phyloP scores from a whole-genome alignment of 2,113 vertebrate genomes.

The Bos indicus region DNA sequence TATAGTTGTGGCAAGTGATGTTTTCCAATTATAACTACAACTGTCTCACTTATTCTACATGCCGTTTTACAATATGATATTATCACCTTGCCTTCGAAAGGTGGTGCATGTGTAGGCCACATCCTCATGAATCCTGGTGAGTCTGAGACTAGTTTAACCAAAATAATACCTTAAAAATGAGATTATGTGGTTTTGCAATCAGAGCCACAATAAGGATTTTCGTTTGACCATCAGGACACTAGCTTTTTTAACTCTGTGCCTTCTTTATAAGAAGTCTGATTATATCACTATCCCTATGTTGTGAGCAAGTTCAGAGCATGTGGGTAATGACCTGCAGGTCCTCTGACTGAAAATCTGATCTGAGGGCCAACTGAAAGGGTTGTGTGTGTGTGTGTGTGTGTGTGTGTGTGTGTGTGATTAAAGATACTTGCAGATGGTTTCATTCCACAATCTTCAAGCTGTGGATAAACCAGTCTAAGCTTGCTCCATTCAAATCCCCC shows the following conservation, averaged over 20 bases:
- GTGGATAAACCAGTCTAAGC: background rate
- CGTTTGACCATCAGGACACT: background rate
- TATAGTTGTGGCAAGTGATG: background rate
- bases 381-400: background rate
- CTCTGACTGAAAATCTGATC: background rate
- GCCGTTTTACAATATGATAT: background rate
- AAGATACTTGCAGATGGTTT: background rate
- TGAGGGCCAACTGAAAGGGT: background rate
- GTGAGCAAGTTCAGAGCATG: background rate
- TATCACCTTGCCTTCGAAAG: background rate
- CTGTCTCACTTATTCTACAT: background rate
- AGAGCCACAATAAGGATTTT: background rate
- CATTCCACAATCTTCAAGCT: fast-evolving
- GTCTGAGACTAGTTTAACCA: background rate
- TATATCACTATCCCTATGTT: background rate
- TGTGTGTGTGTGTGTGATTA: background rate
- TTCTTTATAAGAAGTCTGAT: background rate
- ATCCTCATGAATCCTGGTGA: background rate
- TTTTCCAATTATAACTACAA: background rate
- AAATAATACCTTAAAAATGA: background rate
- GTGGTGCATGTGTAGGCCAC: background rate
- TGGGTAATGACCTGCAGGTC: background rate
- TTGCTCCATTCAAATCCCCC: background rate
- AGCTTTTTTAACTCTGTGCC: background rate
- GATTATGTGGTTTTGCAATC: background rate